A percentile compares a stretch with the other conserved stretches of the same genome.
phyloP scores from a whole-genome alignment of 2,888 invertebrate species.

The Sphinx pinastri region DNA sequence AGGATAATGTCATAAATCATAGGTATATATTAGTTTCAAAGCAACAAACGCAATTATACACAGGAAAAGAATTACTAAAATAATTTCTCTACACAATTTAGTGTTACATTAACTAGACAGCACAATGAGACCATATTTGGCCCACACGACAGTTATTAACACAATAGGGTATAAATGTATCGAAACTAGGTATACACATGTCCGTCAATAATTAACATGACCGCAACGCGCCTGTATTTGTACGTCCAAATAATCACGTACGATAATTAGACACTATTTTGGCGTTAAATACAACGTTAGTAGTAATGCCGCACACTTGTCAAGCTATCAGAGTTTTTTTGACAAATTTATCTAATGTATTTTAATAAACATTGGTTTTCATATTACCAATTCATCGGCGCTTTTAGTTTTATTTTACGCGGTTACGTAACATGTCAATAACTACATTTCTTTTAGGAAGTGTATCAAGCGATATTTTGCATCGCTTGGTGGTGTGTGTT shows the following conservation, averaged over 20 bases:
- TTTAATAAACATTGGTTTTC: background rate
- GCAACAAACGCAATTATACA: background rate
- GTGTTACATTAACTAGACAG: background rate
- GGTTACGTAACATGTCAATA: too few species aligned
- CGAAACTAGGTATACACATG: slow-evolving; percentile 37
- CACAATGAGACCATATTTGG: slow-evolving; percentile 44
- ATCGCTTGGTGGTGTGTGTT: too few species aligned
- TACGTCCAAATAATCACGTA: slow-evolving; percentile 49
- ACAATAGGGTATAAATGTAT: slow-evolving; percentile 36
- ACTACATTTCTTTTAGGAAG: too few species aligned
- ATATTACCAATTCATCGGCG: background rate
- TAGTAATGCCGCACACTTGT: slow-evolving; percentile 41
- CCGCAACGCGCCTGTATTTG: slow-evolving; percentile 46
- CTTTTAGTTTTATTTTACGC: too few species aligned
- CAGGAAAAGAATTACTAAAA: background rate
- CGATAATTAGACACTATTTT: slow-evolving; percentile 50
- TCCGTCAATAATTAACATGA: slow-evolving; percentile 54
- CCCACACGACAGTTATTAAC: slow-evolving; percentile 45
- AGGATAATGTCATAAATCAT: too few species aligned
- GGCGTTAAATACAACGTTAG: slow-evolving; percentile 45
- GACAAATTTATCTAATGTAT: background rate
- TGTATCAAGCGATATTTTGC: too few species aligned
- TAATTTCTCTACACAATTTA: background rate
- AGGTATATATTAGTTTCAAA: background rate
- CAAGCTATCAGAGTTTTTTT: background rate